Evolutionary conservation across 2,888 invertebrate species (phyloP), one percentile per base, ranked within the genome.

Genomic region (Charanyca ferruginea): DNA sequence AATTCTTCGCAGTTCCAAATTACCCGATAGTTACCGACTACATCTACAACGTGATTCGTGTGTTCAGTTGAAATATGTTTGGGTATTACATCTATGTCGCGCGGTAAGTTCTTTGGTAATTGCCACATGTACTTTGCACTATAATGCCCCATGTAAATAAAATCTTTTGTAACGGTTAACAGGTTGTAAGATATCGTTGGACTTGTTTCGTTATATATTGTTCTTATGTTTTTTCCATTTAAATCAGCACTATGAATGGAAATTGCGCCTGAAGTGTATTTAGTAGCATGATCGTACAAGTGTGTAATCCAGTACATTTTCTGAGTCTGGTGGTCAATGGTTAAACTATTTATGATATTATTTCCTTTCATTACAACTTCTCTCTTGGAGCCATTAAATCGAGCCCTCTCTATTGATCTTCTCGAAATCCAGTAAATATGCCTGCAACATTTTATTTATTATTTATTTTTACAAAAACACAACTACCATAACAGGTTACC

Each of bases 221-320:
- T 87, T 81, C 96, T 92, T 41, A 97, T 95, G 73, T 97, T 95
- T 28, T 93, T 95, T 6, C 98, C 98, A 82, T 98, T 96, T 41
- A 98, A 92, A 80, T 97, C 96, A 6, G 97, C 96, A 71, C 97
- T 96, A 88, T 98, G 97, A 57, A 98, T 6, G 11, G 1, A 96
- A 85, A n/a, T n/a, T n/a, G n/a, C n/a, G n/a, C n/a, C n/a, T n/a
- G 96, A 98, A 79, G 32, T 32, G 3, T 32, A 32, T 11, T 32
- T 32, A 0, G 9, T 9, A 3, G 11, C 32, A 11, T 11, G 11
- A 32, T 96, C 94, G 25, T 96, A 96, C 23, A 97, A n/a, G n/a
- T n/a, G n/a, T n/a, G n/a, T 98, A 3, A 97, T 96, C 98, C 98
- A 98, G 88, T 97, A 98, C 0, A 98, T 91, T 68, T 96, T 96